Conservation (phyloP, 1,140 invertebrate species). For the Drosophila malerkotliana region DNA sequence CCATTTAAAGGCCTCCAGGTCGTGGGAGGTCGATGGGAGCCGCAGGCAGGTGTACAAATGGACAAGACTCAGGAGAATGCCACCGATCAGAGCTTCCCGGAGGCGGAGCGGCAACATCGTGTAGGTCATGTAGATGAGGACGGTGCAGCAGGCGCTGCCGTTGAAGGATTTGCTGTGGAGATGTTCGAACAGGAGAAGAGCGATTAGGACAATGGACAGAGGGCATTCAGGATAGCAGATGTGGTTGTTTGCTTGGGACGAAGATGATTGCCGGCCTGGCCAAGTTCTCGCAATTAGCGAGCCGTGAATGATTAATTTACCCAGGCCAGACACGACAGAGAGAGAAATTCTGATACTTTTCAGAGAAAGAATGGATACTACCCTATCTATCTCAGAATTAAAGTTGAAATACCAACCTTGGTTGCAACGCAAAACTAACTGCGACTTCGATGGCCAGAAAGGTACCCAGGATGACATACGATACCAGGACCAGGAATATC, state of each 20-base stretch:
- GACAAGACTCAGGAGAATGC: slow-evolving; percentile 87
- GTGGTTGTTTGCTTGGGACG: slow-evolving; percentile 23
- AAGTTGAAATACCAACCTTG: slow-evolving; percentile 80
- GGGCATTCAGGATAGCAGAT: slow-evolving; percentile 22
- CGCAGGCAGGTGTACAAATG: slow-evolving; percentile 86
- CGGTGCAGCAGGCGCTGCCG: slow-evolving; percentile 83
- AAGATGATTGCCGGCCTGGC: slow-evolving; percentile 7
- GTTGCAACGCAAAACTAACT: slow-evolving; percentile 85
- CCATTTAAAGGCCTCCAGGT: slow-evolving; percentile 40
- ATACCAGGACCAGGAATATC: slow-evolving; percentile 92
- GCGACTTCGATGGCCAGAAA: slow-evolving; percentile 88
- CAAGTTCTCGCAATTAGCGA: slow-evolving; percentile 61
- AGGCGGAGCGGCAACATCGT: slow-evolving; percentile 93
- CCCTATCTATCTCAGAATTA: neutral
- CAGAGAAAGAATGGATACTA: too few relatives aligned
- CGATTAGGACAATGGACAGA: slow-evolving; percentile 22
- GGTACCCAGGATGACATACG: slow-evolving; percentile 90
- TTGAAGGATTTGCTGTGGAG: slow-evolving; percentile 78
- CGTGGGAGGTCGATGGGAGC: slow-evolving; percentile 20
- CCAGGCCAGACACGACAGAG: slow-evolving; percentile 24
- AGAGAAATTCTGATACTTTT: slow-evolving; percentile 1
- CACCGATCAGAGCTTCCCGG: slow-evolving; percentile 90
- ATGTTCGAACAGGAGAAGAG: slow-evolving; percentile 7
- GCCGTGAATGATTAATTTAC: slow-evolving; percentile 64
- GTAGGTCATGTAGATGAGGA: slow-evolving; percentile 95